Evolutionary conservation across 2,797 vertebrate species (phyloP).

Genomic region (Helicolenus hilgendorfi): DNA sequence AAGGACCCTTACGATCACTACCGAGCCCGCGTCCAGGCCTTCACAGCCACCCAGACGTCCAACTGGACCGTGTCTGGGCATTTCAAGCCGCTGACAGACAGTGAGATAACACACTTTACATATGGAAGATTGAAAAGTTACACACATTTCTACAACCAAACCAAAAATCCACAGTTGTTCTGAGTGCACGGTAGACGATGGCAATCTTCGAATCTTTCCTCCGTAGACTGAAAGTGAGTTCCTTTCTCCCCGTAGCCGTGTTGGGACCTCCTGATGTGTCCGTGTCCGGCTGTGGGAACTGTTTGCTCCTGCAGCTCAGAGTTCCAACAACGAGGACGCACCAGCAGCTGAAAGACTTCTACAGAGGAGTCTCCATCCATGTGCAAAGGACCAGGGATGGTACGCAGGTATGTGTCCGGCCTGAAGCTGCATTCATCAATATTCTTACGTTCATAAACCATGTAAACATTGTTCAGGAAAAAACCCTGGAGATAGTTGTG

Average conservation of each 20-base stretch:
- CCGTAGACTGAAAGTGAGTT: not conserved
- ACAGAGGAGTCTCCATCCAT: conserved; percentile 1
- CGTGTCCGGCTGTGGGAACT: conserved; percentile 83
- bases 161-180: not conserved
- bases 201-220: not conserved
- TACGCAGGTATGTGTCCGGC: conserved; percentile 49
- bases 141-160: not conserved
- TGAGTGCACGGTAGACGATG: not conserved
- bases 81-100: not conserved
- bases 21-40: not conserved
- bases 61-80: not conserved
- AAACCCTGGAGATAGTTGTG: not conserved
- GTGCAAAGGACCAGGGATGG: conserved; percentile 74
- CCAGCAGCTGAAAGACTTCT: not conserved
- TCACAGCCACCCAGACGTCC: not conserved
- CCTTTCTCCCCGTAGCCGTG: conserved; percentile 58
- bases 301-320: conserved; percentile 73
- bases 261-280: conserved; percentile 73
- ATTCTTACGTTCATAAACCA: not conserved
- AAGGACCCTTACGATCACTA: not conserved
- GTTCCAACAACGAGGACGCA: not conserved
- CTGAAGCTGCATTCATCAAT: not conserved
- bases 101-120: not conserved
- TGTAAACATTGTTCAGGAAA: not conserved
- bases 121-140: too few species aligned